These are phyloP conservation scores for Gallinago media DNA, from an alignment of 2,113 vertebrate genomes.

Conservation along the genomic window DNA sequence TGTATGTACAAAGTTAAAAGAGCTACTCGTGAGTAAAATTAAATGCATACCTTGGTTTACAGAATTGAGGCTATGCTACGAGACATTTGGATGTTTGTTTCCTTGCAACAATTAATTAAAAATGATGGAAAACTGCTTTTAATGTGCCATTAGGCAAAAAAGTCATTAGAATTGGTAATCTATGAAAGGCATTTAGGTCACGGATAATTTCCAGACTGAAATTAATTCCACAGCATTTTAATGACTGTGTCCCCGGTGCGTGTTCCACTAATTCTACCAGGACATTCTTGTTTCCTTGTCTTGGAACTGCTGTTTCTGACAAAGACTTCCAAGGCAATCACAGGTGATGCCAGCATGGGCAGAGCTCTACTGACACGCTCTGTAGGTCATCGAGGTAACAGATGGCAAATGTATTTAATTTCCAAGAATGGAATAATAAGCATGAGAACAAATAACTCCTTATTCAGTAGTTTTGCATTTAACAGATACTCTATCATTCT, in stretches of 20 bases:
- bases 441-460: not conserved
- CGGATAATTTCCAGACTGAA: conserved; percentile 15
- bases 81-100: not conserved
- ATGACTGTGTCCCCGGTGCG: not conserved
- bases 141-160: conserved; percentile 14
- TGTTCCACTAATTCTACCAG: not conserved
- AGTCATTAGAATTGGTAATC: conserved; percentile 34
- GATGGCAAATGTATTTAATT: not conserved
- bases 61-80: not conserved
- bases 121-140: conserved; percentile 3
- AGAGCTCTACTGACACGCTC: not conserved
- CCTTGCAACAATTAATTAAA: conserved; percentile 1
- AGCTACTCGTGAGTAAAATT: not conserved
- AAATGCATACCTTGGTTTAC: not conserved
- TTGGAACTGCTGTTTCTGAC: not conserved
- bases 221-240: conserved; percentile 31
- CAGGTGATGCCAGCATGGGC: not conserved
- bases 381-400: not conserved
- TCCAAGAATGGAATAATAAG: not conserved
- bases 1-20: not conserved
- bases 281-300: not conserved
- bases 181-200: conserved; percentile 22
- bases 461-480: not conserved
- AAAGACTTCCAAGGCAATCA: not conserved
- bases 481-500: not conserved